These are phyloP conservation scores for Lutraria lutraria DNA, from an alignment of 2,888 invertebrate genomes.

Conservation along the genomic window DNA sequence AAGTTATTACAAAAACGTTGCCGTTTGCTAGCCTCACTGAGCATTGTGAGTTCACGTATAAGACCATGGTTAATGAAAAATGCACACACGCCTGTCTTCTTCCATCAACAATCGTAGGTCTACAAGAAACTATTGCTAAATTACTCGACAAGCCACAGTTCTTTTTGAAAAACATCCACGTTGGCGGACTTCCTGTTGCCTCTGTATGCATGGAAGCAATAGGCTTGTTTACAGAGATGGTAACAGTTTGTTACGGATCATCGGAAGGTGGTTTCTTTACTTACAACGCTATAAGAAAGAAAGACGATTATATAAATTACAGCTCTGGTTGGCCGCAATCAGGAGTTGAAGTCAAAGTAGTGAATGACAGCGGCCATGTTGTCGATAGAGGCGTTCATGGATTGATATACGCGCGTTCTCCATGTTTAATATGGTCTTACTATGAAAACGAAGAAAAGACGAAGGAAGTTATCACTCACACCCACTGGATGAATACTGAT, in stretches of 20 bases:
- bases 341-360: slow-evolving; percentile 57
- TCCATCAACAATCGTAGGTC: slow-evolving; percentile 52
- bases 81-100: slow-evolving; percentile 46
- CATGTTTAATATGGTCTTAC: slow-evolving; percentile 41
- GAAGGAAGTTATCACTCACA: slow-evolving; percentile 29
- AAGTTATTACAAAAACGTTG: slow-evolving; percentile 42
- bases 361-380: slow-evolving; percentile 35
- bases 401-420: slow-evolving; percentile 41
- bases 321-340: slow-evolving; percentile 33
- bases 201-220: slow-evolving; percentile 46
- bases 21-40: slow-evolving; percentile 34
- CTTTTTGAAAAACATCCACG: slow-evolving; percentile 49
- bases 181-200: slow-evolving; percentile 44
- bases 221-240: slow-evolving; percentile 22
- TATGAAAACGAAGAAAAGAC: slow-evolving; percentile 34
- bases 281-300: slow-evolving; percentile 15
- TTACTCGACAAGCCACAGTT: background rate
- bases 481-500: slow-evolving; percentile 60
- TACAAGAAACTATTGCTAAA: slow-evolving; percentile 13
- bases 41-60: slow-evolving; percentile 52
- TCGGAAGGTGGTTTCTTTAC: slow-evolving; percentile 46
- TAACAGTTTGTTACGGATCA: slow-evolving; percentile 50
- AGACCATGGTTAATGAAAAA: slow-evolving; percentile 37
- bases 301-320: slow-evolving; percentile 26
- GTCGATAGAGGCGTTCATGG: slow-evolving; percentile 43